Percentiles rank a stretch among this genome's conserved stretches.
Evolutionary conservation across 2,888 invertebrate genomes (phyloP).

Genomic region (Lomographa bimaculata): DNA sequence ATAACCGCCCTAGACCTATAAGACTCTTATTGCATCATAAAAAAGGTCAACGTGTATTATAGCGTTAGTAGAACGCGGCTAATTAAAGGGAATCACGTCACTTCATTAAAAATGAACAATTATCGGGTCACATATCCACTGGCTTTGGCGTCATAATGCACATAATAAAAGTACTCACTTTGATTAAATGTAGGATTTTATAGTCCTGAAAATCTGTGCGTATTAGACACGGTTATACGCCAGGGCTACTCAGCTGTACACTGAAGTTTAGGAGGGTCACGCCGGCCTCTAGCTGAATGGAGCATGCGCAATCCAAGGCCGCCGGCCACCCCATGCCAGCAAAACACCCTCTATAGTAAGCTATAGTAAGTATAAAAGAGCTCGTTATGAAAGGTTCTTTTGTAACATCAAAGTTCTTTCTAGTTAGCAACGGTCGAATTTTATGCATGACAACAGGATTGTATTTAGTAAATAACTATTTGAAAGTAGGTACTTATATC

Average conservation of each 20-base stretch:
- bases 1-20: constrained; percentile 8
- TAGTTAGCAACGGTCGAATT: constrained; percentile 11
- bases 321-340: constrained; percentile 57
- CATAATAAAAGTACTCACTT: constrained; percentile 60
- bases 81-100: constrained; percentile 23
- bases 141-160: not conserved
- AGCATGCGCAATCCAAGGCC: constrained; percentile 69
- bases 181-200: constrained; percentile 68
- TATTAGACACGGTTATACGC: constrained; percentile 43
- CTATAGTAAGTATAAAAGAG: constrained; percentile 46
- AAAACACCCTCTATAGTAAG: constrained; percentile 56
- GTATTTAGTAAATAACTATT: too few species aligned
- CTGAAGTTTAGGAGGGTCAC: constrained; percentile 67
- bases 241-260: constrained; percentile 63
- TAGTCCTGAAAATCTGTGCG: constrained; percentile 56
- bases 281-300: constrained; percentile 57
- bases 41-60: constrained; percentile 13
- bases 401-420: constrained; percentile 5
- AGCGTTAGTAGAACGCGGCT: constrained; percentile 12
- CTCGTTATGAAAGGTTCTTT: constrained; percentile 43
- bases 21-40: constrained; percentile 20
- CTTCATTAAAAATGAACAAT: constrained; percentile 7
- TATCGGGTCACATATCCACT: not conserved
- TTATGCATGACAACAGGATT: not conserved
- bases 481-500: too few species aligned